Conservation (phyloP, 2,113 vertebrate species). For the Chamaea fasciata region DNA sequence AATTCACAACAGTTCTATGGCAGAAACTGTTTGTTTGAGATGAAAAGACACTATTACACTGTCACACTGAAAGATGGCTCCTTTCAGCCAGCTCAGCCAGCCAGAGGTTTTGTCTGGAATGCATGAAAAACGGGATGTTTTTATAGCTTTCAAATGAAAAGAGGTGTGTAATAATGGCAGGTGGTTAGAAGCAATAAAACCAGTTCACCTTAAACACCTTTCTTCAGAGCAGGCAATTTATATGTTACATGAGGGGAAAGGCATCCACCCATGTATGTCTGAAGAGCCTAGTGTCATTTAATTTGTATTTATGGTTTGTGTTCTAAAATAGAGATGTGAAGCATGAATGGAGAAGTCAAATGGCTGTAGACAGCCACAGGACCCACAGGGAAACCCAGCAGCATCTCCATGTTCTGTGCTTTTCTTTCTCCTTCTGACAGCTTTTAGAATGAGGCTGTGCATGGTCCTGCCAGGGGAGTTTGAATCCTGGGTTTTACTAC, state of each 20-base stretch:
- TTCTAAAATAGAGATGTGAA: background rate
- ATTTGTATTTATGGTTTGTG: background rate
- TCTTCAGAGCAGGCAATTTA: background rate
- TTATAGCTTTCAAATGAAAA: slow-evolving; percentile 29
- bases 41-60: slow-evolving; percentile 33
- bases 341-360: background rate
- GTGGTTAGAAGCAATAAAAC: slow-evolving; percentile 25
- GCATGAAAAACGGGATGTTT: background rate
- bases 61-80: slow-evolving; percentile 42
- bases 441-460: background rate
- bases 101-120: background rate
- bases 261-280: background rate
- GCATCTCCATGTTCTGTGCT: background rate
- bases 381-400: background rate
- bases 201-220: slow-evolving; percentile 20
- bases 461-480: background rate
- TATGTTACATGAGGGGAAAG: slow-evolving; percentile 27
- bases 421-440: background rate
- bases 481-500: background rate
- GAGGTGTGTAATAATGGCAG: background rate
- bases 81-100: slow-evolving; percentile 10
- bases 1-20: background rate
- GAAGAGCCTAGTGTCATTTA: background rate
- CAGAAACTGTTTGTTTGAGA: slow-evolving; percentile 25
- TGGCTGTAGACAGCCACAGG: background rate